phyloP scores from a whole-genome alignment of 2,113 vertebrate genomes.

The Mystacornis crossleyi region DNA sequence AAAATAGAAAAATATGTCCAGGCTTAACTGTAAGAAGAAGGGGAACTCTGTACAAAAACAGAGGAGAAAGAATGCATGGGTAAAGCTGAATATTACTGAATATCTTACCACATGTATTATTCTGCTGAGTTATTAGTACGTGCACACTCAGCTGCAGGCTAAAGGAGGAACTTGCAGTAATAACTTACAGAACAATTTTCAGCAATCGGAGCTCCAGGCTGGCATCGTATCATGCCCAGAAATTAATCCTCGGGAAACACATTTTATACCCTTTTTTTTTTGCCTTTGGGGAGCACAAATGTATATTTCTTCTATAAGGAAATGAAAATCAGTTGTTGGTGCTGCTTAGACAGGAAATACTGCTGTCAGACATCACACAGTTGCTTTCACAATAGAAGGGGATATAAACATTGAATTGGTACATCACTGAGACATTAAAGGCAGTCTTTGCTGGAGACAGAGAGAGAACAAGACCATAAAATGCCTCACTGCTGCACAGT shows the following conservation, averaged over 20 bases:
- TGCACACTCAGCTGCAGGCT: background rate
- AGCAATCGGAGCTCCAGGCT: background rate
- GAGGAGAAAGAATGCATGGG: constrained; percentile 50
- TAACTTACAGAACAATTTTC: constrained; percentile 18
- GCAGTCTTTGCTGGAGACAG: background rate
- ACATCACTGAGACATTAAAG: background rate
- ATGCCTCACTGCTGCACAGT: background rate
- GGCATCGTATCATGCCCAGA: background rate
- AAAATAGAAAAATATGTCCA: constrained; percentile 59
- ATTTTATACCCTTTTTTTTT: background rate
- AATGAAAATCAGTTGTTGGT: constrained; percentile 1
- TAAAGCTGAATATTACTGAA: constrained; percentile 34
- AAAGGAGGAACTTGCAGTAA: constrained; percentile 32
- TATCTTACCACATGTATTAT: constrained; percentile 43
- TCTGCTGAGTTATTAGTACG: constrained; percentile 18
- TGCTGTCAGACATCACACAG: background rate
- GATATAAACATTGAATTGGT: background rate
- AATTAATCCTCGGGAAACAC: background rate
- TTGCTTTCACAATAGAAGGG: background rate
- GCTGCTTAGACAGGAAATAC: background rate
- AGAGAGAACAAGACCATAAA: background rate
- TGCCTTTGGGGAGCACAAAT: background rate
- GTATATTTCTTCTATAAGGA: background rate
- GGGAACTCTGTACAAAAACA: constrained; percentile 27
- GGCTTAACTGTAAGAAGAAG: constrained; percentile 56